Conservation (phyloP, 2,113 vertebrate genomes). For the Scartelaos histophorus region DNA sequence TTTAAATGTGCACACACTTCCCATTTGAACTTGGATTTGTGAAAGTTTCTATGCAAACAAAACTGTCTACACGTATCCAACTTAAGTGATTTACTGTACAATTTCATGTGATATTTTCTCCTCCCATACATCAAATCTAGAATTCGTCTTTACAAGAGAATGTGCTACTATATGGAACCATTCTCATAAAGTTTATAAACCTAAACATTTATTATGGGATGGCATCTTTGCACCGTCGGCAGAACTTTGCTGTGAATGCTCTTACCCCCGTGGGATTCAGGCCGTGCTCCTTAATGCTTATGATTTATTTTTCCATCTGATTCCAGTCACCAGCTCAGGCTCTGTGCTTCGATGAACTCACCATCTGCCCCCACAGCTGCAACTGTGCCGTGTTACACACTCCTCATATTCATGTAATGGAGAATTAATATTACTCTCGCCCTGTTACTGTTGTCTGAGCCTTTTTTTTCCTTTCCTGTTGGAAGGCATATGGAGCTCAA, state of each 20-base stretch:
- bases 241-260: constrained; percentile 42
- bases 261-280: constrained; percentile 45
- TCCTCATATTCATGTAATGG: constrained; percentile 31
- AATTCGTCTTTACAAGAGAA: neutral
- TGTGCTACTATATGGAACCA: neutral
- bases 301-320: constrained; percentile 66
- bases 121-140: neutral
- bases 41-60: neutral
- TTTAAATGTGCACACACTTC: no score
- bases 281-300: constrained; percentile 48
- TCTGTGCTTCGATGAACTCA: constrained; percentile 49
- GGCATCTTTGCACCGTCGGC: constrained; percentile 47
- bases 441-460: neutral
- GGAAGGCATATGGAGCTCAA: neutral
- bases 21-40: no score
- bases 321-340: constrained; percentile 41
- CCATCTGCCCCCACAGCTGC: constrained; percentile 59
- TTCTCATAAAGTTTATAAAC: constrained; percentile 7
- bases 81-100: neutral
- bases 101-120: neutral
- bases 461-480: neutral
- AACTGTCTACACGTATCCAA: neutral
- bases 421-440: constrained; percentile 21
- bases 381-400: constrained; percentile 45
- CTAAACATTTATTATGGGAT: constrained; percentile 23